These are phyloP conservation scores for Dendrocopos noguchii DNA, from an alignment of 2,113 vertebrate species.

Conservation along the genomic window DNA sequence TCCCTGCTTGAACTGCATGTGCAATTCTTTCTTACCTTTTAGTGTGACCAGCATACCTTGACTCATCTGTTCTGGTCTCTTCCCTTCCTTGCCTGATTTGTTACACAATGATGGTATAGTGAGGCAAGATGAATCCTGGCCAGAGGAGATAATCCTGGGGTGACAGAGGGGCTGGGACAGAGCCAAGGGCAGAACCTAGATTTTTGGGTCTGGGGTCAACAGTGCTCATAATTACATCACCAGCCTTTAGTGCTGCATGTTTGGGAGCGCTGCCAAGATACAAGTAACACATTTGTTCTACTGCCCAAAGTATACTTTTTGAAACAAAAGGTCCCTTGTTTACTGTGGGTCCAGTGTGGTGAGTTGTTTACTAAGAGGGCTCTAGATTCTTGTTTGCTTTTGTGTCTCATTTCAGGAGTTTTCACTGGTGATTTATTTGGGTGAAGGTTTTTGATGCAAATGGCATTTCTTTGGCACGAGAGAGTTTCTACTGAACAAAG, in stretches of 20 bases:
- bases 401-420: neutral
- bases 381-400: neutral
- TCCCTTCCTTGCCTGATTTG: no score
- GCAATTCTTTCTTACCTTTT: no score
- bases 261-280: neutral
- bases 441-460: neutral
- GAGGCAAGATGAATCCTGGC: neutral
- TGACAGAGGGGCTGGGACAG: neutral
- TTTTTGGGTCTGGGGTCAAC: neutral
- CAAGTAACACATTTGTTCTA: neutral
- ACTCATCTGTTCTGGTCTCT: no score
- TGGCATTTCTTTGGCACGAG: neutral
- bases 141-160: neutral
- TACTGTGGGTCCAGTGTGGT: neutral
- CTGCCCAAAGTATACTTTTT: neutral
- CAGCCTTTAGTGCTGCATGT: neutral
- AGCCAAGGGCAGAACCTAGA: neutral
- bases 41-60: no score
- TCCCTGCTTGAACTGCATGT: no score
- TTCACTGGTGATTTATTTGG: neutral
- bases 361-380: neutral
- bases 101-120: no score
- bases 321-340: conserved; percentile 9
- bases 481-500: neutral
- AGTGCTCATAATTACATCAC: neutral